Percentiles rank a stretch among this genome's conserved stretches.
Evolutionary conservation across 2,797 vertebrate species (phyloP).

Genomic region (Coendou prehensilis): DNA sequence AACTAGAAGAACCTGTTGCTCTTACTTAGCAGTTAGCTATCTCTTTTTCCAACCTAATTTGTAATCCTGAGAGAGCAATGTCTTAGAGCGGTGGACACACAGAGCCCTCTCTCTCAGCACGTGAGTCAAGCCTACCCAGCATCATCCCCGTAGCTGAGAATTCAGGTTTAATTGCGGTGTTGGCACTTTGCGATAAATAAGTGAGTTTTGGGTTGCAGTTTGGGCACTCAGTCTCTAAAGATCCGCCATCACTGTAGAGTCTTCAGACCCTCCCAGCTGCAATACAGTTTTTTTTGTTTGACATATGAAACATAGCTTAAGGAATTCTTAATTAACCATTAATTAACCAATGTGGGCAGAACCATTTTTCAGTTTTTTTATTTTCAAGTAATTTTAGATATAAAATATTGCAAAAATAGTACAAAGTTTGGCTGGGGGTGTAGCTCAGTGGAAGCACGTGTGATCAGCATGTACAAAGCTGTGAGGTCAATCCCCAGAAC

Average conservation of each 20-base stretch:
- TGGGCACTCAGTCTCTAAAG: neutral
- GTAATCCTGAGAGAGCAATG: neutral
- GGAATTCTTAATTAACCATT: neutral
- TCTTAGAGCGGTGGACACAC: neutral
- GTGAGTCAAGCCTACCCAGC: neutral
- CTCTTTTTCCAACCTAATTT: conserved; percentile 18
- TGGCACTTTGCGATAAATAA: neutral
- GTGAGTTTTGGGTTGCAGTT: neutral
- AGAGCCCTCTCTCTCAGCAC: neutral
- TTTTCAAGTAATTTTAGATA: conserved; percentile 48
- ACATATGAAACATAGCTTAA: conserved; percentile 1
- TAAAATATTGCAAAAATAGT: conserved; percentile 9
- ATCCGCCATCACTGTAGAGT: neutral
- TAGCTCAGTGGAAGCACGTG: neutral
- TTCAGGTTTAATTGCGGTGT: neutral
- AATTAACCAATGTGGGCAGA: neutral
- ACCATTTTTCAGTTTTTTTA: neutral
- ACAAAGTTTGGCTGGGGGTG: neutral
- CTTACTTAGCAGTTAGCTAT: neutral
- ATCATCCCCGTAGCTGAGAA: neutral
- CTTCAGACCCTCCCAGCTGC: neutral
- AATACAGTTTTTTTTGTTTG: neutral
- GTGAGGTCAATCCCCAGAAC: neutral
- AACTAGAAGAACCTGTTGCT: neutral
- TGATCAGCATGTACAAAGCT: neutral